phyloP scores from a whole-genome alignment of 2,113 vertebrate species.

The Macaca fascicularis region T2T-MFA8v1.1 NC_088381.1:30424501-30425000 shows the following conservation, averaged over 20 bases:
- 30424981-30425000: background rate
- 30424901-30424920: background rate
- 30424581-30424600: background rate
- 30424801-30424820: background rate
- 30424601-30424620: background rate
- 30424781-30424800: background rate
- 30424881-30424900: background rate
- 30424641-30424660: background rate
- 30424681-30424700: background rate
- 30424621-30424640: background rate
- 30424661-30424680: background rate
- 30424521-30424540: background rate
- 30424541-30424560: background rate
- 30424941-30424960: background rate
- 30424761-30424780: background rate
- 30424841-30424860: background rate
- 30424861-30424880: background rate
- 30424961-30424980: background rate
- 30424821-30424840: background rate
- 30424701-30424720: background rate
- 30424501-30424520: background rate
- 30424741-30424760: background rate
- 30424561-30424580: background rate
- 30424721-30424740: background rate
- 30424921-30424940: background rate